Conservation (phyloP, 2,113 vertebrate species). For the Rhinopithecus roxellana region DNA sequence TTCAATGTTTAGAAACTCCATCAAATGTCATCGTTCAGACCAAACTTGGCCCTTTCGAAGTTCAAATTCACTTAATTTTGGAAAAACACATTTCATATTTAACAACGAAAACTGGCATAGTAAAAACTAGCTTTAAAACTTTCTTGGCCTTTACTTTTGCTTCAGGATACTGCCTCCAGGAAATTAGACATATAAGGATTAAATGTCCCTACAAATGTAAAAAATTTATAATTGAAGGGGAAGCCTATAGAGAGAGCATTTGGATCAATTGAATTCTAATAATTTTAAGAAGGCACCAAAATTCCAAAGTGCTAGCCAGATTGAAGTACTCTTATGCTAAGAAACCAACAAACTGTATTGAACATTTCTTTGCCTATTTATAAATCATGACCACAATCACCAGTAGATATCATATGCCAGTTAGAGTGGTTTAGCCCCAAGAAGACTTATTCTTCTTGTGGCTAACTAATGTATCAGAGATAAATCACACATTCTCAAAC, state of each 20-base stretch:
- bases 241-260: background rate
- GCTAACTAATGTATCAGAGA: background rate
- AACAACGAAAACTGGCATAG: slow-evolving; percentile 46
- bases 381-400: background rate
- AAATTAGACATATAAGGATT: slow-evolving; percentile 35
- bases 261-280: slow-evolving; percentile 6
- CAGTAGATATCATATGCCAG: background rate
- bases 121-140: slow-evolving; percentile 34
- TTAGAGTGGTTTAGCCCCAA: background rate
- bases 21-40: slow-evolving; percentile 68
- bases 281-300: slow-evolving; percentile 16
- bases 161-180: background rate
- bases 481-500: background rate
- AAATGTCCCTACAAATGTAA: slow-evolving; percentile 31
- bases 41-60: slow-evolving; percentile 54
- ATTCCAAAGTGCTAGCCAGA: slow-evolving; percentile 12
- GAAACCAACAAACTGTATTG: background rate
- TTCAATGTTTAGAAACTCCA: slow-evolving; percentile 65
- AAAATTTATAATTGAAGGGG: slow-evolving; percentile 17
- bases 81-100: slow-evolving; percentile 65
- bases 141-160: slow-evolving; percentile 16
- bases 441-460: background rate
- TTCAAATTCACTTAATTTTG: slow-evolving; percentile 72
- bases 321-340: background rate
- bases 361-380: background rate